Percentiles rank a stretch among this genome's conserved stretches.
These are phyloP conservation scores for Hofmannophila pseudospretella DNA, from an alignment of 2,888 invertebrate species.

Conservation along the genomic window DNA sequence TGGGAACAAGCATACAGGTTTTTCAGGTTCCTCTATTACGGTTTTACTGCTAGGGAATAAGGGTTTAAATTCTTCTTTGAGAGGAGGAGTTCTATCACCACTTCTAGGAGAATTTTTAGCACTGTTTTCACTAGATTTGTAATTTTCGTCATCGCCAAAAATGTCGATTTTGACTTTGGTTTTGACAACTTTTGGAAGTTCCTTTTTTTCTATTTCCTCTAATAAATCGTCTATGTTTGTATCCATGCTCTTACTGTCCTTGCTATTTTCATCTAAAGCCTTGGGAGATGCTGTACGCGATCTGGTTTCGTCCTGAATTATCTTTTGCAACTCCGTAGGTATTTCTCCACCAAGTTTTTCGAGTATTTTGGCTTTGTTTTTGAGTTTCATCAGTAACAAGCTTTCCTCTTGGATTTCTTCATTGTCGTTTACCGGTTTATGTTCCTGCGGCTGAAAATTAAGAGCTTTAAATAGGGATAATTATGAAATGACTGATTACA, in stretches of 20 bases:
- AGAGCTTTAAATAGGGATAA: neutral
- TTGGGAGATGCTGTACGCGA: constrained; percentile 40
- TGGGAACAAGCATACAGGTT: constrained; percentile 23
- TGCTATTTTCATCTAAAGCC: constrained; percentile 26
- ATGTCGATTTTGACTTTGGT: constrained; percentile 34
- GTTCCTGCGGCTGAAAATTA: constrained; percentile 18
- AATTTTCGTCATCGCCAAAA: constrained; percentile 25
- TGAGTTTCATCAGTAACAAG: constrained; percentile 50
- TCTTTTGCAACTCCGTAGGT: constrained; percentile 65
- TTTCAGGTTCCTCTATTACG: constrained; percentile 28
- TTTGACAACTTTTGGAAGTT: constrained; percentile 47
- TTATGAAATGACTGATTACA: no score
- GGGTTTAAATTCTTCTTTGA: constrained; percentile 22
- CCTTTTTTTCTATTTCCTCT: constrained; percentile 63
- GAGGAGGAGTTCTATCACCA: constrained; percentile 33
- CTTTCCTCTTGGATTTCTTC: constrained; percentile 62
- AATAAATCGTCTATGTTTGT: constrained; percentile 54
- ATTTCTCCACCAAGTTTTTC: constrained; percentile 75
- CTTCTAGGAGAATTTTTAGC: constrained; percentile 37
- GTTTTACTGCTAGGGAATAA: constrained; percentile 30
- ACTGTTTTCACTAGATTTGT: constrained; percentile 29
- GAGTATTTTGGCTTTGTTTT: constrained; percentile 70
- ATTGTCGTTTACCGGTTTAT: constrained; percentile 30
- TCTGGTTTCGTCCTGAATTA: constrained; percentile 50
- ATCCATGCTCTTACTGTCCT: constrained; percentile 27